These are phyloP conservation scores for Thecocarcelia acutangulata DNA, from an alignment of 2,888 invertebrate genomes.

Conservation along the genomic window DNA sequence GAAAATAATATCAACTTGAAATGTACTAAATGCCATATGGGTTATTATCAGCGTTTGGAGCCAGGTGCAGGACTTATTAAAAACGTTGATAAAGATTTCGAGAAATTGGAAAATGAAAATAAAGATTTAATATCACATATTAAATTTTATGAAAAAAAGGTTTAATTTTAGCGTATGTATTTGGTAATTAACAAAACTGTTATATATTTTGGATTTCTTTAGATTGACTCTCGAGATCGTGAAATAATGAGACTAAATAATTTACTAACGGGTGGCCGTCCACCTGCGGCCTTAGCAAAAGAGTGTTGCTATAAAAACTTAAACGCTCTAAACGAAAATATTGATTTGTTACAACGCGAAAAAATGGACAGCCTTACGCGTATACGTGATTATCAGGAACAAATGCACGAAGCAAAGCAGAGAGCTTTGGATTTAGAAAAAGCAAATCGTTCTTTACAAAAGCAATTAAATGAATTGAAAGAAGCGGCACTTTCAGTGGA, in stretches of 20 bases:
- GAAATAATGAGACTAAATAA: conserved; percentile 87
- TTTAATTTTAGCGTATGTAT: conserved; percentile 60
- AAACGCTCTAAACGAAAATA: conserved; percentile 83
- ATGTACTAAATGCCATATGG: conserved; percentile 78
- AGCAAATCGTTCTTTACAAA: conserved; percentile 86
- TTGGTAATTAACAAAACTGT: background rate
- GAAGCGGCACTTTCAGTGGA: conserved; percentile 88
- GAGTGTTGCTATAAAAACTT: conserved; percentile 86
- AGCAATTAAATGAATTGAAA: conserved; percentile 88
- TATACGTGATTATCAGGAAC: conserved; percentile 77
- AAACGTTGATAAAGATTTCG: conserved; percentile 75
- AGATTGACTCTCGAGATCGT: conserved; percentile 83
- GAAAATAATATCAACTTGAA: conserved; percentile 70
- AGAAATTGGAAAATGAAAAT: conserved; percentile 80
- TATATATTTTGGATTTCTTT: background rate
- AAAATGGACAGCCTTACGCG: conserved; percentile 82
- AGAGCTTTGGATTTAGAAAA: conserved; percentile 88
- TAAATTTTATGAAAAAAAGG: conserved; percentile 81
- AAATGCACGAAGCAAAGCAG: conserved; percentile 89
- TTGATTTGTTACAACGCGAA: conserved; percentile 84
- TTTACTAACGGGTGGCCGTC: conserved; percentile 88
- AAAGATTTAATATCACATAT: conserved; percentile 81
- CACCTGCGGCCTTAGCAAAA: conserved; percentile 84
- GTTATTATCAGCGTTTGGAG: conserved; percentile 72
- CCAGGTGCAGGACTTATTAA: conserved; percentile 26